Percentiles rank a stretch among this genome's conserved stretches.
Conservation (phyloP, 2,113 vertebrate species). For the Eudyptes chrysolophus region DNA sequence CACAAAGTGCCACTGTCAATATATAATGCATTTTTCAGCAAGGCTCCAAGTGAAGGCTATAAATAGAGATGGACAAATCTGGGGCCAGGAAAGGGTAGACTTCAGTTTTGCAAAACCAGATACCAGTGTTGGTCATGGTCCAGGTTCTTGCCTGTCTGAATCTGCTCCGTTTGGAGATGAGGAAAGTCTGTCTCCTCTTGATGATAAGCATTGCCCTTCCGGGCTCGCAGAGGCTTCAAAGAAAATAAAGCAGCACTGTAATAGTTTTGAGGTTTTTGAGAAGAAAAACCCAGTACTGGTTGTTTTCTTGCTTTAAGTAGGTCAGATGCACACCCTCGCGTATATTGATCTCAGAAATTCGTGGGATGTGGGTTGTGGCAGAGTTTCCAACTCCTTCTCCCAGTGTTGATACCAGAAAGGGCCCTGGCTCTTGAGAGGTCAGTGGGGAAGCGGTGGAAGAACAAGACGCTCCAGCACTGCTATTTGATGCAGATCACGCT, state of each 20-base stretch:
- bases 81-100: neutral
- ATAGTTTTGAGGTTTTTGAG: neutral
- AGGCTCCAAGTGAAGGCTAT: neutral
- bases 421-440: neutral
- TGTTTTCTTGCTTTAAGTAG: neutral
- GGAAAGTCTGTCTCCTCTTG: neutral
- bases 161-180: neutral
- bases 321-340: neutral
- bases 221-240: neutral
- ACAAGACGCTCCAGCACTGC: neutral
- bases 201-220: neutral
- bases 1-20: conserved; percentile 13
- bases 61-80: neutral
- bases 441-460: neutral
- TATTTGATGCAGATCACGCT: neutral
- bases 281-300: neutral
- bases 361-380: neutral
- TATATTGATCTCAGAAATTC: neutral
- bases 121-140: neutral
- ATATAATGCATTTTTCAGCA: conserved; percentile 39
- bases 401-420: neutral
- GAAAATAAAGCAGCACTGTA: neutral
- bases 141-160: neutral
- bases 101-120: conserved; percentile 18
- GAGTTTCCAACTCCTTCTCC: neutral